Percentiles rank a stretch among this genome's conserved stretches.
Conservation (phyloP, 1,140 invertebrate species). For the Apis florea region DNA sequence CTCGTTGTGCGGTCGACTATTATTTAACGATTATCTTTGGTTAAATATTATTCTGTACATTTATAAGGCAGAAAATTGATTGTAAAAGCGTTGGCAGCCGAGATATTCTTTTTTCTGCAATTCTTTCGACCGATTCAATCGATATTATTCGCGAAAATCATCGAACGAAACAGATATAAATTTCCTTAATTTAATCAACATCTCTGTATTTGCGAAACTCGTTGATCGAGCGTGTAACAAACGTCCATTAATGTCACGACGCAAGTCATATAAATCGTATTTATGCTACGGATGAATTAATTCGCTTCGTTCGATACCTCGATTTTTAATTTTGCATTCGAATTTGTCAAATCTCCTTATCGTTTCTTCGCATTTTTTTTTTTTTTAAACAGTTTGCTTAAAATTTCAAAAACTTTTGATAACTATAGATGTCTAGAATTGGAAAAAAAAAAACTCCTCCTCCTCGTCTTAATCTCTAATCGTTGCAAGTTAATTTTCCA, state of each 20-base stretch:
- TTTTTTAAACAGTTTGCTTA: too few species aligned
- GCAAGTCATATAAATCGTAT: neutral
- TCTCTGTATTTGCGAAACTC: neutral
- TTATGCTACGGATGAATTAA: conserved; percentile 1
- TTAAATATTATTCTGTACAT: too few species aligned
- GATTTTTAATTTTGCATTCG: neutral
- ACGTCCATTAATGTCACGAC: neutral
- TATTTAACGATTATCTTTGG: too few species aligned
- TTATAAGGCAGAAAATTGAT: too few species aligned
- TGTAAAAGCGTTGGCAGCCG: too few species aligned
- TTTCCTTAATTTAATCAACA: conserved; percentile 16
- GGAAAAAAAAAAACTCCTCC: neutral
- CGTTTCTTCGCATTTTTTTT: too few species aligned
- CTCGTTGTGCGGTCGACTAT: too few species aligned
- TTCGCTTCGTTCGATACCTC: neutral
- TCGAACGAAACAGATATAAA: neutral
- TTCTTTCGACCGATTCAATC: neutral
- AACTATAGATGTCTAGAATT: too few species aligned
- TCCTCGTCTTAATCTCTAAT: neutral
- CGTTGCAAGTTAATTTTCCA: conserved; percentile 1
- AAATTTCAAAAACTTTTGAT: too few species aligned
- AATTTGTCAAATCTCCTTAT: too few species aligned
- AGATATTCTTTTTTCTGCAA: too few species aligned
- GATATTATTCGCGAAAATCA: neutral
- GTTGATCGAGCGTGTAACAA: conserved; percentile 10